Percentiles rank a stretch among this genome's conserved stretches.
Evolutionary conservation across 2,888 invertebrate species (phyloP).

Genomic region (Cataglyphis rosenhaueri): DNA sequence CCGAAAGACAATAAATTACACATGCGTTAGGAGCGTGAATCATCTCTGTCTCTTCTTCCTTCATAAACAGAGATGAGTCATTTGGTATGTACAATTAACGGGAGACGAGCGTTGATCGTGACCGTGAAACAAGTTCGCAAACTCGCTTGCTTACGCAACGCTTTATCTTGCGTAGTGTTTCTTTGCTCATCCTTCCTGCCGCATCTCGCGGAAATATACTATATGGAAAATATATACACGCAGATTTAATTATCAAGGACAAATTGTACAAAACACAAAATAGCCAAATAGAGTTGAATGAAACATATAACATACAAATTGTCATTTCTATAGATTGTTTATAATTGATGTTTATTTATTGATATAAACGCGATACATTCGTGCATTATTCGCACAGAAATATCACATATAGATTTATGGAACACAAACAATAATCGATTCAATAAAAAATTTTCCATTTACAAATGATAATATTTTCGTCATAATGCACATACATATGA

Average conservation of each 20-base stretch:
- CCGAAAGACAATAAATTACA: background rate
- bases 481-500: background rate
- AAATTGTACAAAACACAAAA: background rate
- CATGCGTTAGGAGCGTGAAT: background rate
- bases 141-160: slow-evolving; percentile 43
- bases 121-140: slow-evolving; percentile 69
- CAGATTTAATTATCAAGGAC: background rate
- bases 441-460: slow-evolving; percentile 4
- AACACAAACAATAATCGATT: background rate
- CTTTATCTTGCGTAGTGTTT: slow-evolving; percentile 26
- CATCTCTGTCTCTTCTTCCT: slow-evolving; percentile 33
- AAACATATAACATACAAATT: background rate
- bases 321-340: background rate
- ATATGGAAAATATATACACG: background rate
- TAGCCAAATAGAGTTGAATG: background rate
- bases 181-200: slow-evolving; percentile 25
- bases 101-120: slow-evolving; percentile 79
- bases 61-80: slow-evolving; percentile 67
- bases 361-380: background rate
- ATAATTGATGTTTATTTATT: slow-evolving; percentile 20
- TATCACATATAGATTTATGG: background rate
- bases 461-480: background rate
- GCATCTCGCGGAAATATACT: background rate
- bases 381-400: background rate
- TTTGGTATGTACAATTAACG: slow-evolving; percentile 59